Evolutionary conservation across 1,140 invertebrate species (phyloP).

Genomic region (Meloidogyne chitwoodi): DNA sequence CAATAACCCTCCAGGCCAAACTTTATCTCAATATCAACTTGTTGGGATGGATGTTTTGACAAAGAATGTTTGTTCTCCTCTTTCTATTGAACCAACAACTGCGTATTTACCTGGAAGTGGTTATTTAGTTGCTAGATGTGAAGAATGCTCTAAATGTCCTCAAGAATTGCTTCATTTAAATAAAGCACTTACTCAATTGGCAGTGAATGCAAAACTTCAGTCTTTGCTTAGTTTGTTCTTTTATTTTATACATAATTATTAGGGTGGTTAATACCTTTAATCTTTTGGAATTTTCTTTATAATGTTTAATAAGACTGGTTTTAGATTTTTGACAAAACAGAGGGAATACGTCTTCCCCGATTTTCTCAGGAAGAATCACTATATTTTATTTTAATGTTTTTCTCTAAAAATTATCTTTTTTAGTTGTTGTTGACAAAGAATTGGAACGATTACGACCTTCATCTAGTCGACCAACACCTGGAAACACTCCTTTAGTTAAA

Average conservation of each 20-base stretch:
- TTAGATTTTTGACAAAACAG: too few relatives aligned
- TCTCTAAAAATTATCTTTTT: background rate
- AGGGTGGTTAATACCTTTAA: too few relatives aligned
- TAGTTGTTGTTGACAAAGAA: conserved; percentile 8
- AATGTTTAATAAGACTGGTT: too few relatives aligned
- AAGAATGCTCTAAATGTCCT: conserved; percentile 42
- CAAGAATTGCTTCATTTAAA: conserved; percentile 31
- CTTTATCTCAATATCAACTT: conserved; percentile 5
- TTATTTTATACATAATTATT: background rate
- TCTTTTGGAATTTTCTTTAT: too few relatives aligned
- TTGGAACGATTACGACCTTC: conserved; percentile 2
- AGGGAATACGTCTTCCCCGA: too few relatives aligned
- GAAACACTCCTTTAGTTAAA: background rate
- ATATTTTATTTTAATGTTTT: too few relatives aligned
- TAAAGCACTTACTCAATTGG: conserved; percentile 25
- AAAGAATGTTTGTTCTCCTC: conserved; percentile 13
- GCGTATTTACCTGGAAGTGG: conserved; percentile 2
- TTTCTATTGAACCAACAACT: background rate
- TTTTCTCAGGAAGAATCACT: too few relatives aligned
- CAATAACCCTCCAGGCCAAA: background rate
- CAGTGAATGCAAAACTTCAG: conserved; percentile 30
- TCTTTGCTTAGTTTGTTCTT: conserved; percentile 23
- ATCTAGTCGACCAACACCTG: conserved; percentile 37
- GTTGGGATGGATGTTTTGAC: conserved; percentile 1
- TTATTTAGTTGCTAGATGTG: conserved; percentile 36